Base-by-base conservation (phyloP, 2,888 invertebrate genomes). In the Metellina segmentata region DNA sequence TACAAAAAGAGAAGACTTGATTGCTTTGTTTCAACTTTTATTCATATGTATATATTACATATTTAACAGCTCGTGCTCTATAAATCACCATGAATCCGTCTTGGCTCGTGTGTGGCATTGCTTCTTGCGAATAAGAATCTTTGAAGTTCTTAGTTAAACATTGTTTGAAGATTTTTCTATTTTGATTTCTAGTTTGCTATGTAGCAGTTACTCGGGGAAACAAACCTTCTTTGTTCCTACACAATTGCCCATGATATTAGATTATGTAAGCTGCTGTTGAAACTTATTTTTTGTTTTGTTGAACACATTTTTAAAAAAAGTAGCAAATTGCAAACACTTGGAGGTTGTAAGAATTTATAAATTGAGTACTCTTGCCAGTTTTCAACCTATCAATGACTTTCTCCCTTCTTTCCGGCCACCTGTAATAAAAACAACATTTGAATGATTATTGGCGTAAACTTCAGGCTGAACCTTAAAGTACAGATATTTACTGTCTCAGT, bases 321-420 rank as follows among this genome's bases (percentile, higher is more conserved):
- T 75, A 82, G n/a, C 53, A 75, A 61, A 85, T 53, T 9, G 61
- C 16, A 75, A 85, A 75, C 51, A n/a, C 52, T 16, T 78, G n/a
- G 16, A 16, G 61, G 52, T 52, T 78, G 19, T 78, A 78, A 78
- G 49, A 78, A 51, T 51, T 52, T 51, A 16, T 78, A 52, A n/a
- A 52, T 78, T 20, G 19, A n/a, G 19, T 16, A 78, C 52, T 75
- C 48, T 75, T 0, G 19, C 48, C 48, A 77, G 49, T 13, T 70
- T 48, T 82, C 19, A 72, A 53, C 6, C 49, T 34, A 52, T 93
- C 82, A 98, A 96, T 98, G 98, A 94, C 98, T 98, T 95, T 98
- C 98, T 69, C 98, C 98, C 94, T 98, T 98, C 95, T 98, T 98
- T 61, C 98, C 98, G 61, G 98, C 97, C 49, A 92, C 90, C 92